Conservation (phyloP, 2,888 invertebrate species). For the Dryococelus australis region DNA sequence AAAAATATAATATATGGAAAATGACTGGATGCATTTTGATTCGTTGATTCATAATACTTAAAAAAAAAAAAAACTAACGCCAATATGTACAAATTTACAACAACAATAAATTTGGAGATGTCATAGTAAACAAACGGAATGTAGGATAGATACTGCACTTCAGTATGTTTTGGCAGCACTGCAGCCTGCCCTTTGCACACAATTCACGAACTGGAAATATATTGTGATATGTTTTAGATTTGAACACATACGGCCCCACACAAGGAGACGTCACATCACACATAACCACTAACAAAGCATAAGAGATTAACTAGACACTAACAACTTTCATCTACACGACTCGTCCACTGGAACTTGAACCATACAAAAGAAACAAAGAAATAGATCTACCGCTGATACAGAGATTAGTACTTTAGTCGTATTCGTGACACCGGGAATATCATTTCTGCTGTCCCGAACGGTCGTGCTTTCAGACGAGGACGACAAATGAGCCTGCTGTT, state of each 20-base stretch:
- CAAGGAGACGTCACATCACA: neutral
- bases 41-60: neutral
- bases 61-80: too few species aligned
- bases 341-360: neutral
- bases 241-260: neutral
- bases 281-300: neutral
- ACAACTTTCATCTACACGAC: neutral
- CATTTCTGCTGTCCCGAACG: too few species aligned
- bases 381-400: neutral
- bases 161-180: neutral
- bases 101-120: neutral
- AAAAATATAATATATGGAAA: neutral
- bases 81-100: neutral
- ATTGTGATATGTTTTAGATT: neutral
- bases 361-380: neutral
- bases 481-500: too few species aligned
- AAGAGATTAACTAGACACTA: neutral
- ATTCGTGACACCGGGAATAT: too few species aligned
- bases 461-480: too few species aligned
- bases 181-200: neutral
- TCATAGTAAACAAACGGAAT: neutral
- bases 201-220: neutral
- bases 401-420: neutral
- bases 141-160: neutral
- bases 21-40: slow-evolving; percentile 1